Evolutionary conservation across 2,888 invertebrate genomes (phyloP), one percentile per base, ranked within the genome.

Genomic region (Dicyrtoma fusca): DNA sequence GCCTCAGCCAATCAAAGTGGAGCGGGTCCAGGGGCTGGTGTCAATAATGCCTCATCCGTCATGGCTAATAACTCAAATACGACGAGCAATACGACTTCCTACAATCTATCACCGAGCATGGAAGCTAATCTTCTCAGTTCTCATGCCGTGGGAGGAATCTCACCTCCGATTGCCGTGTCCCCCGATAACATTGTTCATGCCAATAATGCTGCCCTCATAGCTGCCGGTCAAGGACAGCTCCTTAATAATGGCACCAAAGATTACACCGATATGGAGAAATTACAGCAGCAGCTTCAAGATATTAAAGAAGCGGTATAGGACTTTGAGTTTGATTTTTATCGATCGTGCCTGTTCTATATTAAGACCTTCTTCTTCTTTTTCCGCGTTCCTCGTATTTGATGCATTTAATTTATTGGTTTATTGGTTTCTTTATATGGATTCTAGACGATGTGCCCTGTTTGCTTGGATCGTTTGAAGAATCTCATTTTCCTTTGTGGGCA

Each of bases 381-480:
- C 34, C n/a, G n/a, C n/a, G n/a, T n/a, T n/a, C n/a, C n/a, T n/a
- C n/a, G n/a, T 34, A 5, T 34, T 34, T 34, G 8, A 34, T 34
- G 34, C 8, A 34, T 34, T 34, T 34, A 34, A 34, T 34, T 34
- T 34, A 73, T 79, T 59, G 23, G 73, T 66, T 51, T n/a, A n/a
- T n/a, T 69, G 19, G 17, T 17, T 21, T 47, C 25, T 73, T 64
- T 70, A 23, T 51, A n/a, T 53, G 75, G 76, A 78, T 88, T 87
- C 3, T 88, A 97, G 95, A 97, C 97, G 1, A 95, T 96, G 92
- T 98, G 97, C 83, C 97, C 97, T 4, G 96, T 98, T 77, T 98
- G 97, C 85, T 88, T 98, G 86, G 97, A 98, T 86, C 91, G 97
- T 13, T 87, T 97, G 82, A 97, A 97, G 87, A 97, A 98, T 85